A percentile compares a stretch with the other conserved stretches of the same genome.
These are phyloP conservation scores for Macroramphosus scolopax DNA, from an alignment of 2,797 vertebrate species.

Conservation along the genomic window DNA sequence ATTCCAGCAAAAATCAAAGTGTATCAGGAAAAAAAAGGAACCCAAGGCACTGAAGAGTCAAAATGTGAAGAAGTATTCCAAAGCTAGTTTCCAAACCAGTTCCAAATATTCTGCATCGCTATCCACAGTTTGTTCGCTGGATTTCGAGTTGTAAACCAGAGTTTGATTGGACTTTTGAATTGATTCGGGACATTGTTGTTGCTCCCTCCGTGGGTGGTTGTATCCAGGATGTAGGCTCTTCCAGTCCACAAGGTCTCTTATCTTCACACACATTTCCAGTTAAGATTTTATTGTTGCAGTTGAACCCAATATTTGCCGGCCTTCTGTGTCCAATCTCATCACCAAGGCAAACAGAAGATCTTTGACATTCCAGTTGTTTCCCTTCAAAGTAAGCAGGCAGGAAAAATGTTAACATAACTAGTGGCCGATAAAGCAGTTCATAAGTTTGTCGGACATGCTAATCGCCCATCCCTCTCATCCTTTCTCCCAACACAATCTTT, in stretches of 20 bases:
- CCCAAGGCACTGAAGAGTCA: no score
- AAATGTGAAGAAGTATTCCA: slow-evolving; percentile 35
- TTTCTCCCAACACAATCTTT: slow-evolving; percentile 22
- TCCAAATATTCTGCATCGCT: slow-evolving; percentile 7
- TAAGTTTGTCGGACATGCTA: slow-evolving; percentile 16
- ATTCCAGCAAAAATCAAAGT: slow-evolving; percentile 33
- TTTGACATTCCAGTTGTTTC: slow-evolving; percentile 7
- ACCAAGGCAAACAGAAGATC: slow-evolving; percentile 19
- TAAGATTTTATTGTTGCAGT: slow-evolving; percentile 14
- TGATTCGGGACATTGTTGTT: slow-evolving; percentile 14
- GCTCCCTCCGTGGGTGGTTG: slow-evolving; percentile 28
- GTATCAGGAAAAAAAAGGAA: slow-evolving; percentile 17
- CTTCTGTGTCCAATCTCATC: slow-evolving; percentile 41
- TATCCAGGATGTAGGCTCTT: slow-evolving; percentile 46
- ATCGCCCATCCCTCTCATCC: slow-evolving; percentile 10
- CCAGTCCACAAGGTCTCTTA: slow-evolving; percentile 9
- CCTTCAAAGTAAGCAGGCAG: slow-evolving; percentile 27
- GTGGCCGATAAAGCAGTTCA: slow-evolving; percentile 30
- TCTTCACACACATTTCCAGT: slow-evolving; percentile 18
- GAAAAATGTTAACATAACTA: slow-evolving; percentile 44
- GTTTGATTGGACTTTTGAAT: slow-evolving; percentile 12
- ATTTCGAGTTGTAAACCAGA: no score
- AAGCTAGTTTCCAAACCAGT: slow-evolving; percentile 26
- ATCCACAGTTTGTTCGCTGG: slow-evolving; percentile 29
- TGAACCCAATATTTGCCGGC: slow-evolving; percentile 30